These are phyloP conservation scores for Yoshiicerus persimilis DNA, from an alignment of 1,140 invertebrate species.

Conservation along the genomic window DNA sequence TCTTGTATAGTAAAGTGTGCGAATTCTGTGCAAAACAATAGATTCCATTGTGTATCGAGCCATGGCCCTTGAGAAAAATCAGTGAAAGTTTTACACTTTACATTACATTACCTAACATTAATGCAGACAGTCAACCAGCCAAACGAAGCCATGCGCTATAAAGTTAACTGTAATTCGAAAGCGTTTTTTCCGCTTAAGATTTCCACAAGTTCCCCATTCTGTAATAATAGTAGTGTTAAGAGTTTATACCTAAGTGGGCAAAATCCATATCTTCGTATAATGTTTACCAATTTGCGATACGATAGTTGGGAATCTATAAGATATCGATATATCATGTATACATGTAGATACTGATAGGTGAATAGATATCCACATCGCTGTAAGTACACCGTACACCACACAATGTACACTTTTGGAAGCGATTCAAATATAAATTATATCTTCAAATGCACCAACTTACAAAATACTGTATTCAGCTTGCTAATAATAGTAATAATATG, in stretches of 20 bases:
- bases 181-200: constrained; percentile 12
- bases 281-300: neutral
- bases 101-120: neutral
- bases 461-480: too few species aligned
- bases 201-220: neutral
- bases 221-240: too few species aligned
- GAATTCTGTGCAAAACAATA: constrained; percentile 13
- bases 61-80: constrained; percentile 37
- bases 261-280: neutral
- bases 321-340: neutral
- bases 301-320: neutral
- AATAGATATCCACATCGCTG: neutral
- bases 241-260: neutral
- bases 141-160: constrained; percentile 4
- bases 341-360: neutral
- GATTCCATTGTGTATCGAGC: constrained; percentile 13
- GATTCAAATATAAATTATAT: neutral
- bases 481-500: too few species aligned
- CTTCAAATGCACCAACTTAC: too few species aligned
- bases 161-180: constrained; percentile 2
- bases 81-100: constrained; percentile 38
- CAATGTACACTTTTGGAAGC: neutral
- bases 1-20: constrained; percentile 11
- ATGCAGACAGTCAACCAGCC: neutral
- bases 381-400: neutral